Conservation (phyloP, 2,888 invertebrate species). For the Melanargia galathea region DNA sequence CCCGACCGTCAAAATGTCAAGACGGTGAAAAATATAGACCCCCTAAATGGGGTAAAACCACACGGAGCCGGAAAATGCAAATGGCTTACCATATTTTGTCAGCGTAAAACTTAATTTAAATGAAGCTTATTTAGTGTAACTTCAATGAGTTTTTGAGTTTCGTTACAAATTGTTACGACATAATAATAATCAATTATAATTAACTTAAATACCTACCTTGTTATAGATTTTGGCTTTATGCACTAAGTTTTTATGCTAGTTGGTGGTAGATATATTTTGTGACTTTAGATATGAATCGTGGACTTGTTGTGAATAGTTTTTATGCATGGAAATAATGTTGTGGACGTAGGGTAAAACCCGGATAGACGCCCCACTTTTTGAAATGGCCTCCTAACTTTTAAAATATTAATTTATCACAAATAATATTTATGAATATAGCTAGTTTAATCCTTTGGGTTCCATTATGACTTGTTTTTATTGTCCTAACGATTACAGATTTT, state of each 20-base stretch:
- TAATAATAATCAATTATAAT: constrained; percentile 8
- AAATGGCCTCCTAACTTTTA: too few relatives aligned
- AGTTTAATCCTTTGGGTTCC: too few relatives aligned
- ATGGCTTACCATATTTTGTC: constrained; percentile 40
- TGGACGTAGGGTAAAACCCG: too few relatives aligned
- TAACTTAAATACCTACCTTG: too few relatives aligned
- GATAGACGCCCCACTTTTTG: too few relatives aligned
- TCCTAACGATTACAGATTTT: too few relatives aligned
- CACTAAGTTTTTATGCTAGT: neutral
- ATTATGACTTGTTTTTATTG: too few relatives aligned
- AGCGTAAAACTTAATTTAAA: constrained; percentile 34
- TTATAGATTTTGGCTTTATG: neutral
- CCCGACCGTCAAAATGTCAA: constrained; percentile 51
- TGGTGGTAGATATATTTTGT: too few relatives aligned
- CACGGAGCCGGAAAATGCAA: constrained; percentile 44
- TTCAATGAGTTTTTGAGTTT: constrained; percentile 18
- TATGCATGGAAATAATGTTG: neutral
- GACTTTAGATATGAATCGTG: neutral
- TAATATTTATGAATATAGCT: too few relatives aligned
- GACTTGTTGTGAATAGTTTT: neutral
- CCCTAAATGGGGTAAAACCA: constrained; percentile 47
- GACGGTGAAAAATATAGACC: constrained; percentile 51
- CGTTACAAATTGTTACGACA: constrained; percentile 8
- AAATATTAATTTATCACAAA: too few relatives aligned
- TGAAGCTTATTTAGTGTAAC: constrained; percentile 17